A percentile compares a stretch with the other conserved stretches of the same genome.
Evolutionary conservation across 1,140 invertebrate genomes (phyloP).

Genomic region (Arion vulgaris): DNA sequence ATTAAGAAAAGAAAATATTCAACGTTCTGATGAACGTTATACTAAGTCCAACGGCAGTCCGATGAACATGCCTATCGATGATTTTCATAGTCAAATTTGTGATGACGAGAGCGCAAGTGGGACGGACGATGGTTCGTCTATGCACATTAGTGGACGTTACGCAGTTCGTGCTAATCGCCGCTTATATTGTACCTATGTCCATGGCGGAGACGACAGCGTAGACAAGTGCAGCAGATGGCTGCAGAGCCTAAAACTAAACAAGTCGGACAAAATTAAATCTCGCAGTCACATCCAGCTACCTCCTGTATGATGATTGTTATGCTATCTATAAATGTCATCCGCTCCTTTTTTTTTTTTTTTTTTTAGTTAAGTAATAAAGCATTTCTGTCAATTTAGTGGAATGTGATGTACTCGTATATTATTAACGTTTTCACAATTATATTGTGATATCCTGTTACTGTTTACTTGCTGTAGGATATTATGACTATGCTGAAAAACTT

Average conservation of each 20-base stretch:
- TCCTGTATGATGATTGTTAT: conserved; percentile 53
- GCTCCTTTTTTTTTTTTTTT: no score
- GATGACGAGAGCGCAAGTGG: conserved; percentile 41
- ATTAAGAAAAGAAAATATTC: conserved; percentile 43
- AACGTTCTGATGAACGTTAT: conserved; percentile 19
- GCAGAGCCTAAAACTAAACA: conserved; percentile 55
- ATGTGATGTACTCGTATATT: no score
- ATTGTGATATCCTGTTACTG: no score
- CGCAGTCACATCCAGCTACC: conserved; percentile 59
- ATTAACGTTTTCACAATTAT: no score
- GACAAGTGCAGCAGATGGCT: conserved; percentile 59
- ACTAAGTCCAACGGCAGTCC: background rate
- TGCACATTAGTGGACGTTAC: conserved; percentile 36
- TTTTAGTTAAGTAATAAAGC: no score
- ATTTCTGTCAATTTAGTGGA: no score
- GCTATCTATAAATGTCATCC: no score
- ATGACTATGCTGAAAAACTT: no score
- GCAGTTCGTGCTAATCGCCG: background rate
- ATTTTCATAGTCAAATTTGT: conserved; percentile 9
- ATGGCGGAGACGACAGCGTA: conserved; percentile 47
- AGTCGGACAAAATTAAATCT: conserved; percentile 56
- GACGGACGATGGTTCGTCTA: conserved; percentile 26
- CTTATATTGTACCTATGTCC: conserved; percentile 12
- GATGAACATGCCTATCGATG: background rate
- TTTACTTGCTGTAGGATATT: no score